These are phyloP conservation scores for Theristicus caerulescens DNA, from an alignment of 2,113 vertebrate species.

Conservation along the genomic window DNA sequence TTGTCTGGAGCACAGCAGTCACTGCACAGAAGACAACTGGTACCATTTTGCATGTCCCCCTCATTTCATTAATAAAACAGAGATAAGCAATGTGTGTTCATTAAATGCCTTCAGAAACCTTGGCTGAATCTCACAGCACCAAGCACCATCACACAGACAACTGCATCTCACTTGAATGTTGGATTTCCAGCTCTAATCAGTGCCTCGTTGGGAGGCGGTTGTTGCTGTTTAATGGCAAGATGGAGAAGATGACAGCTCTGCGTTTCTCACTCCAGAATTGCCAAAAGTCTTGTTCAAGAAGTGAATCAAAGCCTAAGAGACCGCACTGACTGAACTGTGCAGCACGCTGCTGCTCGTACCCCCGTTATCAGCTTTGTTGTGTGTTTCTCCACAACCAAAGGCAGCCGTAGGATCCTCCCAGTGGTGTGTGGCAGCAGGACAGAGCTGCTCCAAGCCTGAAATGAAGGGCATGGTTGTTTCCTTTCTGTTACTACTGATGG, in stretches of 20 bases:
- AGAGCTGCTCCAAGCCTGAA: background rate
- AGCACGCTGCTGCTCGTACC: background rate
- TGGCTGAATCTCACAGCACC: background rate
- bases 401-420: background rate
- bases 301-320: background rate
- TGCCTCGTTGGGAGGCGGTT: accelerated
- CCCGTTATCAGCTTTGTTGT: accelerated
- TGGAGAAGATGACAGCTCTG: background rate
- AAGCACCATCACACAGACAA: background rate
- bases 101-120: background rate
- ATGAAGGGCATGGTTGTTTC: background rate
- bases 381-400: accelerated
- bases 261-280: background rate
- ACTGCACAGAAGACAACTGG: background rate
- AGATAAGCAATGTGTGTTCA: background rate
- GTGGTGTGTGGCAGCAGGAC: background rate
- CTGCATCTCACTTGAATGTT: accelerated
- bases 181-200: background rate
- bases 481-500: background rate
- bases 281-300: background rate
- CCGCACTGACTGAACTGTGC: background rate
- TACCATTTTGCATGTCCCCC: background rate
- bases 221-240: background rate
- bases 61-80: background rate
- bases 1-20: background rate